Evolutionary conservation across 2,797 vertebrate species (phyloP), one percentile per base, ranked within the genome.

Genomic region (Spinibarbus caldwelli): DNA sequence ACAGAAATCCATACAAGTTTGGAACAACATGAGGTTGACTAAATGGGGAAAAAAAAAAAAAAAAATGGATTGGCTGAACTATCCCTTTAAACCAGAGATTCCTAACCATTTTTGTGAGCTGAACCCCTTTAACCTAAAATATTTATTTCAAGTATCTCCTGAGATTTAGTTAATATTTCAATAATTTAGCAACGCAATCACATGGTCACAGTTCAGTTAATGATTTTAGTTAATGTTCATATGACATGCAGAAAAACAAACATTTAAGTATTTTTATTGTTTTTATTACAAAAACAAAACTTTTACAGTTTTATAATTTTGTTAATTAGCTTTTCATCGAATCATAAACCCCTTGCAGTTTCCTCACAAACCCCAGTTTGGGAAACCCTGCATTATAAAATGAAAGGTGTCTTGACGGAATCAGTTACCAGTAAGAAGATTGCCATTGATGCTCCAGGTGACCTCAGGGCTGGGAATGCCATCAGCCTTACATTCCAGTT

Each of bases 361-460:
- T 15, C n/a, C 6, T 15, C n/a, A 72, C 43, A 45, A 72, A 45
- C 17, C 0, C 5, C 9, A 49, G 15, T 73, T 47, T 31, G 26
- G 26, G 17, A 73, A 73, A 23, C 29, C 29, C 10, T 15, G 19
- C 29, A 36, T 76, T 76, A 14, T 3, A 14, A n/a, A 34, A 76
- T 17, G 12, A n/a, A 49, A 47, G 3, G 31, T 49, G 26, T 68
- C n/a, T 36, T 49, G 11, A 75, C 12, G 9, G n/a, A 82, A 41
- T 43, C 31, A 90, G 29, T 90, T 83, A 98, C 96, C 94, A 88
- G 93, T 91, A 72, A 96, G 75, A 0, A 93, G 91, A 36, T 90
- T 87, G 5, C 97, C 97, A 0, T 98, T 97, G 85, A 97, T 95
- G 85, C 92, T 96, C 97, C 97, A 98, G 86, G 88, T 92, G 86